A percentile compares a stretch with the other conserved stretches of the same genome.
Conservation (phyloP, 2,113 vertebrate species). For the Daboia siamensis region DNA sequence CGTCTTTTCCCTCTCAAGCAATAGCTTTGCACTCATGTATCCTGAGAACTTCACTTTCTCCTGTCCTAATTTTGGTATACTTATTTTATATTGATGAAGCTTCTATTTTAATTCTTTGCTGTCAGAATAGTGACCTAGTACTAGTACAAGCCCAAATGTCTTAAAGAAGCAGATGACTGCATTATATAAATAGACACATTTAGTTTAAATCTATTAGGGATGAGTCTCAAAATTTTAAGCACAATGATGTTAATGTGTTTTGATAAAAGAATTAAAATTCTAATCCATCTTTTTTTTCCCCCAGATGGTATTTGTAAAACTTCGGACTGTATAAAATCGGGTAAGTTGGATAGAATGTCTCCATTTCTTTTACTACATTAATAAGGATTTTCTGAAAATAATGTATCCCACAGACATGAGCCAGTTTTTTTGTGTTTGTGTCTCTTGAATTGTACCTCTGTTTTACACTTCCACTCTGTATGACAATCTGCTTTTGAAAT, state of each 20-base stretch:
- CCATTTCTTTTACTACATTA: neutral
- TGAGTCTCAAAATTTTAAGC: neutral
- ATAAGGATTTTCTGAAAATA: neutral
- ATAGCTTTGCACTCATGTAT: neutral
- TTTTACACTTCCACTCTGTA: neutral
- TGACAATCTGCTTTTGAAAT: neutral
- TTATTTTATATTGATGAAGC: neutral
- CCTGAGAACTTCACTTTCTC: neutral
- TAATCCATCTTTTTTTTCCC: neutral
- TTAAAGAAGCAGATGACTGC: neutral
- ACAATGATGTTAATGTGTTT: neutral
- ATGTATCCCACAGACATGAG: neutral
- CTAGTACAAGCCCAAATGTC: neutral
- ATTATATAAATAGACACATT: neutral
- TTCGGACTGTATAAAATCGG: slow-evolving; percentile 89
- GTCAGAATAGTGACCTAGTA: neutral
- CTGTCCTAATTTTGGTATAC: neutral
- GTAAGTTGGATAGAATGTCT: slow-evolving; percentile 69
- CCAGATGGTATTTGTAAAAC: slow-evolving; percentile 89
- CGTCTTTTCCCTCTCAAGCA: neutral
- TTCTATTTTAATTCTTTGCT: neutral
- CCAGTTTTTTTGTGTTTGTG: neutral
- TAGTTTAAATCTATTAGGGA: neutral
- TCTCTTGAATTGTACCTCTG: neutral
- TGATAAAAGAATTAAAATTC: neutral